phyloP scores from a whole-genome alignment of 2,888 invertebrate species.

The Mycogona germanica region DNA sequence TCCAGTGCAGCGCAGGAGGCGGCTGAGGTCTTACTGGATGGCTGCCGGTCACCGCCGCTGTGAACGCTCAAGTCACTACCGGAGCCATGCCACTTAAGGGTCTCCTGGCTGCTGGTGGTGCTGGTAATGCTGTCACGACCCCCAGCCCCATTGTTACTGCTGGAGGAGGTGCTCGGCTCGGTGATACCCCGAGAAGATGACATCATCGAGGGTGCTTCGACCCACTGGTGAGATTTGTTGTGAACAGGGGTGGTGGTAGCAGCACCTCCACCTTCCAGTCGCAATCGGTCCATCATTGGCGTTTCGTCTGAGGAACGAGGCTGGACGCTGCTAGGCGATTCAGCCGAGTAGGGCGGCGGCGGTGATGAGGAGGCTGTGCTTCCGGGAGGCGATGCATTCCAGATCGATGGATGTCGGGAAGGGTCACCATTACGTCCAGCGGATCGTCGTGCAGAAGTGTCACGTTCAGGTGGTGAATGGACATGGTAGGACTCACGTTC shows the following conservation, averaged over 20 bases:
- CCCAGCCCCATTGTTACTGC: constrained; percentile 27
- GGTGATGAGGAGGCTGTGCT: neutral
- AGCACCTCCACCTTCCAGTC: no score
- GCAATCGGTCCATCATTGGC: constrained; percentile 57
- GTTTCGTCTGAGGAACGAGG: no score
- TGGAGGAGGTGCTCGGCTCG: constrained; percentile 23
- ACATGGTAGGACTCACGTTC: no score
- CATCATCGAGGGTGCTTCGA: constrained; percentile 4
- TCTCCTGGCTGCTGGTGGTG: constrained; percentile 55
- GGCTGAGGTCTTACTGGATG: neutral
- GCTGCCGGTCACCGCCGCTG: constrained; percentile 9
- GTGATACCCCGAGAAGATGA: no score
- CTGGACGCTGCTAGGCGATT: neutral
- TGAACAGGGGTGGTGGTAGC: constrained; percentile 39
- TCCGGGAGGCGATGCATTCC: neutral
- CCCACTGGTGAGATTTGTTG: constrained; percentile 22
- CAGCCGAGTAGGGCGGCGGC: neutral
- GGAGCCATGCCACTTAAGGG: constrained; percentile 64
- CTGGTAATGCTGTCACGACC: constrained; percentile 42
- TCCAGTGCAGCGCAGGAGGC: no score
- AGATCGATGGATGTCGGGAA: no score
- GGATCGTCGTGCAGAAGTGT: no score
- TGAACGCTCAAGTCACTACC: constrained; percentile 55
- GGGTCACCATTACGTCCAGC: no score
- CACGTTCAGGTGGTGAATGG: no score